Percentiles rank a stretch among this genome's conserved stretches.
Evolutionary conservation across 1,140 invertebrate genomes (phyloP).

Genomic region (Pseudobourletiella spinata): DNA sequence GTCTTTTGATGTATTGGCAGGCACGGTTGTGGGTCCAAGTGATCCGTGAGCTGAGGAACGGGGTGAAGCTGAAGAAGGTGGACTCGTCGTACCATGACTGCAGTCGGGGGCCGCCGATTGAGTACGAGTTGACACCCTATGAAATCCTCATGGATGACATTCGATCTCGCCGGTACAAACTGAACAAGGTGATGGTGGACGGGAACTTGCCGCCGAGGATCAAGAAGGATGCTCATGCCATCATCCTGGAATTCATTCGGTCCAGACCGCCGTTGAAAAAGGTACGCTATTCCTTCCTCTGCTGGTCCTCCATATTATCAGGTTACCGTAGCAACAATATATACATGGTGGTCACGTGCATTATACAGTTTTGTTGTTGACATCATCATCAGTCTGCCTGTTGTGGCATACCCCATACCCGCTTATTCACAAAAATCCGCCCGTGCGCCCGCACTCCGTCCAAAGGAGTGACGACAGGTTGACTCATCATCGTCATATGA

Average conservation of each 20-base stretch:
- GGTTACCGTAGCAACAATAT: too few relatives aligned
- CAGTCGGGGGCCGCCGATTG: constrained; percentile 50
- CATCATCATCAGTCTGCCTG: too few relatives aligned
- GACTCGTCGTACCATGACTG: constrained; percentile 31
- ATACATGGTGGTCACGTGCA: too few relatives aligned
- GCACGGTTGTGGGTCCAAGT: constrained; percentile 95
- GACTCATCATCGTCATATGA: too few relatives aligned
- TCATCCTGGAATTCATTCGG: constrained; percentile 93
- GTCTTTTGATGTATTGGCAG: too few relatives aligned
- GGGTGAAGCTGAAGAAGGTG: constrained; percentile 89
- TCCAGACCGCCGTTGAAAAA: constrained; percentile 87
- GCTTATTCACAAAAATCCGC: too few relatives aligned
- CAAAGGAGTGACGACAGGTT: too few relatives aligned
- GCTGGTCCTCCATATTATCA: too few relatives aligned
- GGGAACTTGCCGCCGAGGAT: constrained; percentile 63
- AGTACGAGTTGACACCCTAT: constrained; percentile 93
- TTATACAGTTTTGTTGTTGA: too few relatives aligned
- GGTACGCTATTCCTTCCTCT: constrained; percentile 51
- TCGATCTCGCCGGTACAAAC: constrained; percentile 70
- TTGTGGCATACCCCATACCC: too few relatives aligned
- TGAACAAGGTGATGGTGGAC: constrained; percentile 66
- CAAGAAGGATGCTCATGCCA: constrained; percentile 86
- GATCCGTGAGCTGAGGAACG: constrained; percentile 69
- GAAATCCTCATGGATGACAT: constrained; percentile 97
- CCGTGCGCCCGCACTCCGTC: too few relatives aligned